These are phyloP conservation scores for Gobionotothen gibberifrons DNA, from an alignment of 2,797 vertebrate species.

Conservation along the genomic window DNA sequence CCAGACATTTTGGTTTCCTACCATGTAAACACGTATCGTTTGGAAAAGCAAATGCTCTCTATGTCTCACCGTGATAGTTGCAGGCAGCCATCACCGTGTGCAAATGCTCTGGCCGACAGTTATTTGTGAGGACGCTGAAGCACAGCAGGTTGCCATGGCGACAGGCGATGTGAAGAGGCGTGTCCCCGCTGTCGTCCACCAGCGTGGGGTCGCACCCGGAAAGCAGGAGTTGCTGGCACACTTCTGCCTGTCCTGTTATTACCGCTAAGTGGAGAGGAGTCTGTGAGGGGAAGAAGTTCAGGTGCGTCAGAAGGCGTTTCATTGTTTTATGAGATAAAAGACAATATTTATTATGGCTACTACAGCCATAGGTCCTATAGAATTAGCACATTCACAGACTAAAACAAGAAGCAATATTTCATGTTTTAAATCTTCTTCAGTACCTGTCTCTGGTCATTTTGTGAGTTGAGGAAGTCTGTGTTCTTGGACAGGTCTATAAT, in stretches of 20 bases:
- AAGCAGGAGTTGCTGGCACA: constrained; percentile 89
- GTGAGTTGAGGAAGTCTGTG: constrained; percentile 90
- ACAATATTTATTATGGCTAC: no score
- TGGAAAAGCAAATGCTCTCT: no score
- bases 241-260: constrained; percentile 92
- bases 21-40: background rate
- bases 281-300: constrained; percentile 67
- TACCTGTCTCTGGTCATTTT: constrained; percentile 97
- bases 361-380: no score
- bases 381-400: background rate
- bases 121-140: constrained; percentile 91
- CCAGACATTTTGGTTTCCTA: background rate
- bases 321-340: background rate
- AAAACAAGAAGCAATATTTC: no score
- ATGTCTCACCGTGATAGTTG: constrained; percentile 91
- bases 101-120: constrained; percentile 82
- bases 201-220: constrained; percentile 91
- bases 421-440: background rate
- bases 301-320: background rate
- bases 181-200: constrained; percentile 93
- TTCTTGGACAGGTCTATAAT: constrained; percentile 88
- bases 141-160: constrained; percentile 90
- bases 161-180: constrained; percentile 94
- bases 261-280: constrained; percentile 95
- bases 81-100: constrained; percentile 83